A percentile compares a stretch with the other conserved stretches of the same genome.
Conservation (phyloP, 1,140 invertebrate genomes). For the Drosophila subpulchrella region DNA sequence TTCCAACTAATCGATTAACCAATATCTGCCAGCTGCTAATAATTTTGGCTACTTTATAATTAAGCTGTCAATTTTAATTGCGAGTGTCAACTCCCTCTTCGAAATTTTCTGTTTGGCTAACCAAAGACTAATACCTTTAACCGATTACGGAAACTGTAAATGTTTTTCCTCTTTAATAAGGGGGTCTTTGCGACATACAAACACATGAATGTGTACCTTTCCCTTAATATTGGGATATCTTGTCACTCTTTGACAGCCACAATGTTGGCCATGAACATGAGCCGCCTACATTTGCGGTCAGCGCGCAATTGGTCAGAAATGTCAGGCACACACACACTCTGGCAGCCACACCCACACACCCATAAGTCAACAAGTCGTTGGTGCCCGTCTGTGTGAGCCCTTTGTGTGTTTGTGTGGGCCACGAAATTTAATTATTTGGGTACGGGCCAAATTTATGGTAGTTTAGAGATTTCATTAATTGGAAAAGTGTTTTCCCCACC, state of each 20-base stretch:
- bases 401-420: constrained; percentile 48
- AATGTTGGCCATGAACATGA: constrained; percentile 36
- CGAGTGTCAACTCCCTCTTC: neutral
- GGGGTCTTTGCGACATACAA: neutral
- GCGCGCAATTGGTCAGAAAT: constrained; percentile 59
- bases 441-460: constrained; percentile 79
- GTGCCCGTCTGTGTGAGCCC: constrained; percentile 13
- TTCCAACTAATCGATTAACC: too few relatives aligned
- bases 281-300: constrained; percentile 65
- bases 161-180: constrained; percentile 15
- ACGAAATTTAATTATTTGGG: constrained; percentile 83
- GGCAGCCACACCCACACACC: constrained; percentile 12
- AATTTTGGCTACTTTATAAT: neutral
- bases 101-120: neutral
- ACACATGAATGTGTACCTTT: neutral
- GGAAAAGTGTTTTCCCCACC: constrained; percentile 77
- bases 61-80: neutral
- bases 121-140: neutral
- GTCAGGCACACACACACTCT: constrained; percentile 37
- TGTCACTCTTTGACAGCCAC: constrained; percentile 52
- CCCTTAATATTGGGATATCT: constrained; percentile 20
- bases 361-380: constrained; percentile 69
- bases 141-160: neutral
- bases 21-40: neutral
- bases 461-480: constrained; percentile 84